A percentile compares a stretch with the other conserved stretches of the same genome.
Conservation (phyloP, 2,888 invertebrate genomes). For the Melangyna quadrimaculata region DNA sequence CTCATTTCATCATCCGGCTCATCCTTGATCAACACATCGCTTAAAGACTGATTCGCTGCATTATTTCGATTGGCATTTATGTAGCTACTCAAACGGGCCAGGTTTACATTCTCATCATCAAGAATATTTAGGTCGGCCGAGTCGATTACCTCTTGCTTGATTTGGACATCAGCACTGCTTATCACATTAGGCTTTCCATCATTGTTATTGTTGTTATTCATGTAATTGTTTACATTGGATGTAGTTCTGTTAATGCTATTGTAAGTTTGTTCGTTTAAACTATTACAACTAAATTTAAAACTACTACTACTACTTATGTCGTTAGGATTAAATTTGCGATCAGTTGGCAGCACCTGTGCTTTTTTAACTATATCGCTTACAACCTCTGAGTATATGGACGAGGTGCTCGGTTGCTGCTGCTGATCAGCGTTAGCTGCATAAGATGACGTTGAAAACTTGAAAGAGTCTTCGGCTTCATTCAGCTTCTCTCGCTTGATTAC, state of each 20-base stretch:
- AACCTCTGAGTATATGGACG: conserved; percentile 48
- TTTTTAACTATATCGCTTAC: conserved; percentile 43
- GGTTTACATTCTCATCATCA: conserved; percentile 80
- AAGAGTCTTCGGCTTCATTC: conserved; percentile 71
- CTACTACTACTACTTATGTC: conserved; percentile 61
- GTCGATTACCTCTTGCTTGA: conserved; percentile 79
- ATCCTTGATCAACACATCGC: conserved; percentile 31
- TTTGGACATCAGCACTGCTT: conserved; percentile 77
- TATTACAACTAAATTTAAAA: conserved; percentile 73
- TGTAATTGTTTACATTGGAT: conserved; percentile 73
- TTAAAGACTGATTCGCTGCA: conserved; percentile 64
- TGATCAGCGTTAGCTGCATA: conserved; percentile 44
- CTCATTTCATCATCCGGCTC: conserved; percentile 42
- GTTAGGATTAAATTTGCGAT: conserved; percentile 60
- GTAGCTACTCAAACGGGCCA: conserved; percentile 79
- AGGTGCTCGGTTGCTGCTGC: conserved; percentile 32
- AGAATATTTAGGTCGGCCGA: conserved; percentile 71
- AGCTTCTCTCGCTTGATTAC: conserved; percentile 75
- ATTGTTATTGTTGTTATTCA: conserved; percentile 76
- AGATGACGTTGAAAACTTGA: conserved; percentile 30
- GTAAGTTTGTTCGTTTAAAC: conserved; percentile 71
- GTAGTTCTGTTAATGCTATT: conserved; percentile 75
- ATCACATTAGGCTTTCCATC: conserved; percentile 81
- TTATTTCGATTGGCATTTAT: conserved; percentile 73
- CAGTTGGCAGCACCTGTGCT: conserved; percentile 41